Evolutionary conservation across 2,888 invertebrate species (phyloP).

Genomic region (Acanthosepion pharaonis): DNA sequence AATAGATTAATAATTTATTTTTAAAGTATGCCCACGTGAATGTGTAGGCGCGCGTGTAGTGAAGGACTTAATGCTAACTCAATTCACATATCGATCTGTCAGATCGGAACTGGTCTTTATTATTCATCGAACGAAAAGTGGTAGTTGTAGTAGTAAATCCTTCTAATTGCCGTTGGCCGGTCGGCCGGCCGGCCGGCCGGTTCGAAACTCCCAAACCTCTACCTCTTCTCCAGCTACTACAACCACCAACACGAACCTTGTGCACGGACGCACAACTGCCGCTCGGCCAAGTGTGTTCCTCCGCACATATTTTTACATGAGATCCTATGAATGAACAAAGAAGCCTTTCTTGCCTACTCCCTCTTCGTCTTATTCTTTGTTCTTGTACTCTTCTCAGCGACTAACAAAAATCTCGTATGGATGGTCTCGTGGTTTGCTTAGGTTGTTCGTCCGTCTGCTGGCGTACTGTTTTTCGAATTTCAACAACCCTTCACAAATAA

Average conservation of each 20-base stretch:
- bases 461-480: neutral
- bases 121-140: neutral
- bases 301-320: neutral
- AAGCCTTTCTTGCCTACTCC: neutral
- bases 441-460: neutral
- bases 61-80: neutral
- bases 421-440: neutral
- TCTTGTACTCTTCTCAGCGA: neutral
- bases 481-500: neutral
- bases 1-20: no score
- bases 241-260: neutral
- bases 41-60: neutral
- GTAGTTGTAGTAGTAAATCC: neutral
- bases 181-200: neutral
- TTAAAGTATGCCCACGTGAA: neutral
- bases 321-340: slow-evolving; percentile 33
- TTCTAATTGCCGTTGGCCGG: neutral
- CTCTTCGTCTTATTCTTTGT: neutral
- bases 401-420: neutral
- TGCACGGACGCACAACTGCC: neutral
- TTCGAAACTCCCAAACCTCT: neutral
- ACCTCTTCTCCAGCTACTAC: neutral
- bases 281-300: neutral
- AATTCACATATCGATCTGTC: neutral
- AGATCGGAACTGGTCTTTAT: neutral